phyloP scores from a whole-genome alignment of 1,140 invertebrate species.

The Oedothorax gibbosus region DNA sequence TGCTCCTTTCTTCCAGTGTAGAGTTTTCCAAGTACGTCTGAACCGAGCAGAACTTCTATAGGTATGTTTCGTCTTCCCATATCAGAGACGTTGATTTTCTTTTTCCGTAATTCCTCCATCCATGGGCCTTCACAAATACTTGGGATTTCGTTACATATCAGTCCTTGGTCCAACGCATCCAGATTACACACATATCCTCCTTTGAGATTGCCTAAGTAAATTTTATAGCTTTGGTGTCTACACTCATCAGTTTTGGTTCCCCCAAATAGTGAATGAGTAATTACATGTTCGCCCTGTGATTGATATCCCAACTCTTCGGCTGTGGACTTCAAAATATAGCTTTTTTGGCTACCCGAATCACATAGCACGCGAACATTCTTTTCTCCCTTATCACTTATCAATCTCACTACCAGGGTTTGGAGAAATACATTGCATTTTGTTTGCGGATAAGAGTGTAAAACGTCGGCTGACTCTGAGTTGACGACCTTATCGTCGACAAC shows the following conservation, averaged over 20 bases:
- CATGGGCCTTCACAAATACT: background rate
- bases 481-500: too few species aligned
- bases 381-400: too few species aligned
- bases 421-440: too few species aligned
- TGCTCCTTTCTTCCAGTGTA: conserved; percentile 6
- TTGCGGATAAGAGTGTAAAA: too few species aligned
- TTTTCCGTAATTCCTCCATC: background rate
- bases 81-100: background rate
- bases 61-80: too few species aligned
- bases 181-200: background rate
- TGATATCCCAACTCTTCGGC: background rate
- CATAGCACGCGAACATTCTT: background rate
- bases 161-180: too few species aligned
- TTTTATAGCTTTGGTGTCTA: background rate
- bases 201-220: background rate
- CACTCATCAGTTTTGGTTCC: background rate
- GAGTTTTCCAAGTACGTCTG: conserved; percentile 36
- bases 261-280: conserved; percentile 3
- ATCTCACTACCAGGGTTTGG: too few species aligned
- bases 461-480: too few species aligned
- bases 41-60: conserved; percentile 18
- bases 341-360: background rate
- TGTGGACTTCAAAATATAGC: background rate
- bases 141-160: background rate
- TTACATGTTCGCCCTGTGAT: background rate